These are phyloP conservation scores for Leptodirus hochenwartii DNA, from an alignment of 2,888 invertebrate species.

Conservation along the genomic window DNA sequence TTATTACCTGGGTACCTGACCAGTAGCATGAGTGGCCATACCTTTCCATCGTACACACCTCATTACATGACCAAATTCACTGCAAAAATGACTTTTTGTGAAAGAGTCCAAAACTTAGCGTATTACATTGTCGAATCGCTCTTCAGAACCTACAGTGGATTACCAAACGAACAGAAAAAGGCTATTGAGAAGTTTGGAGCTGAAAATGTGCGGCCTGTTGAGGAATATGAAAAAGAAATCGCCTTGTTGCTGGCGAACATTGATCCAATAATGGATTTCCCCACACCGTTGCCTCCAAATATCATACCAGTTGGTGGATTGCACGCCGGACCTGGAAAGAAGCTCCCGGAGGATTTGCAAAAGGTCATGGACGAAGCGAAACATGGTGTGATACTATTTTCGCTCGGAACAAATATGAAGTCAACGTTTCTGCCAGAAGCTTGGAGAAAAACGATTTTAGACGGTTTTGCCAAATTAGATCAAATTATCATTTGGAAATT, in stretches of 20 bases:
- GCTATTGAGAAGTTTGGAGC: constrained; percentile 16
- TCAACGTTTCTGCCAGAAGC: constrained; percentile 15
- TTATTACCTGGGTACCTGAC: constrained; percentile 10
- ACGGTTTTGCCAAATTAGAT: constrained; percentile 20
- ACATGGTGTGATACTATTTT: constrained; percentile 22
- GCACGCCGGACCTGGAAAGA: constrained; percentile 16
- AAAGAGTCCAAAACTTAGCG: constrained; percentile 11
- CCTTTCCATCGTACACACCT: constrained; percentile 16
- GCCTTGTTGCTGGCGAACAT: constrained; percentile 19
- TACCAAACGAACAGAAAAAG: too few relatives aligned
- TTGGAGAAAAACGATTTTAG: constrained; percentile 15
- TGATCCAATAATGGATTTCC: constrained; percentile 18
- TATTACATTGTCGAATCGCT: too few relatives aligned
- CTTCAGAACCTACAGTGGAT: too few relatives aligned
- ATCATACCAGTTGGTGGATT: constrained; percentile 23
- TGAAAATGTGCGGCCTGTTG: constrained; percentile 13
- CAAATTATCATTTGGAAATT: constrained; percentile 23
- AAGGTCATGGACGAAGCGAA: constrained; percentile 16
- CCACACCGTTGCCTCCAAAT: constrained; percentile 21
- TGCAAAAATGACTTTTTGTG: constrained; percentile 15
- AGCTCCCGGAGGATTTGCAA: constrained; percentile 7
- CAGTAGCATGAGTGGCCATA: constrained; percentile 11
- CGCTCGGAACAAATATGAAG: constrained; percentile 21
- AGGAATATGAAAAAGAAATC: constrained; percentile 16
- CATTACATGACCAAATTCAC: constrained; percentile 13